Conservation (phyloP, 2,113 vertebrate genomes). For the Oxyruncus cristatus region DNA sequence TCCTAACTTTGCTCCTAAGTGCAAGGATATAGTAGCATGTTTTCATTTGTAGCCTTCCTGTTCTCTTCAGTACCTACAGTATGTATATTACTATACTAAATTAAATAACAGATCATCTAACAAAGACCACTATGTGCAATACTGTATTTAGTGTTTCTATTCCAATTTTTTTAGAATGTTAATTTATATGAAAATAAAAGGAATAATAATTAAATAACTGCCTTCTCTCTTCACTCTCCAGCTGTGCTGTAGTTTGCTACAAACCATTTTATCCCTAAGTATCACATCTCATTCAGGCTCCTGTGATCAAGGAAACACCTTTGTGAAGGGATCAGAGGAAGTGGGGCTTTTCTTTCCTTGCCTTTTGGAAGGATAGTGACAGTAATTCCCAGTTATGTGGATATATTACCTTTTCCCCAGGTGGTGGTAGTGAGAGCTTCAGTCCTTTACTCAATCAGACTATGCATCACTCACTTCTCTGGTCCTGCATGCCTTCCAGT, state of each 20-base stretch:
- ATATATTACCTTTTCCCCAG: neutral
- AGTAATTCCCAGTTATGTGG: neutral
- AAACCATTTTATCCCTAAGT: neutral
- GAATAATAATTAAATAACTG: slow-evolving; percentile 74
- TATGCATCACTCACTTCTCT: neutral
- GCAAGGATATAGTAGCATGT: slow-evolving; percentile 71
- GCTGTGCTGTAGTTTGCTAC: neutral
- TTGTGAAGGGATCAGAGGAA: neutral
- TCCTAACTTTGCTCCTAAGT: slow-evolving; percentile 67
- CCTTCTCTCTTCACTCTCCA: neutral
- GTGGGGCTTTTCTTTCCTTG: neutral
- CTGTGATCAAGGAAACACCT: neutral
- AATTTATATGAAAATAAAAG: slow-evolving; percentile 92
- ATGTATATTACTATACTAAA: slow-evolving; percentile 76
- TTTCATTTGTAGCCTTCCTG: slow-evolving; percentile 70
- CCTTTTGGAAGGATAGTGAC: neutral
- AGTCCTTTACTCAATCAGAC: neutral
- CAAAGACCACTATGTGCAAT: slow-evolving; percentile 86
- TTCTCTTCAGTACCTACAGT: slow-evolving; percentile 67
- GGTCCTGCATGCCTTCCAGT: neutral
- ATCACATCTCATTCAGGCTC: neutral
- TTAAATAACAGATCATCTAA: slow-evolving; percentile 76
- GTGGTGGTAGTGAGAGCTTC: neutral
- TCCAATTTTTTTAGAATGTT: slow-evolving; percentile 81
- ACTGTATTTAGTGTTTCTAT: slow-evolving; percentile 88